Percentiles rank a stretch among this genome's conserved stretches.
These are phyloP conservation scores for Cercocebus atys DNA, from an alignment of 2,113 vertebrate genomes.

Conservation along the genomic window DNA sequence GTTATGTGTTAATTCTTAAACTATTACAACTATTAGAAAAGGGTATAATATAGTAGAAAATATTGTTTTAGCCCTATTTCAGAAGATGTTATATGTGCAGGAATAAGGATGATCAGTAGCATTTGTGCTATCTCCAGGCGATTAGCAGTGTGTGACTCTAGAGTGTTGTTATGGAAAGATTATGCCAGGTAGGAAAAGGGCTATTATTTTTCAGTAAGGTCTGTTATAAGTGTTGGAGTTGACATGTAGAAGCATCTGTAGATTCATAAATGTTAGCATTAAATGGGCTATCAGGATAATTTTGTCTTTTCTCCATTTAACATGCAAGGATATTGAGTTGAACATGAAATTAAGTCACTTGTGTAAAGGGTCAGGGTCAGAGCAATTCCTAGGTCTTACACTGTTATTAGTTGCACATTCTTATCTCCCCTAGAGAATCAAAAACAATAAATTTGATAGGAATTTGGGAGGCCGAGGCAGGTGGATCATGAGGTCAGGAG, in stretches of 20 bases:
- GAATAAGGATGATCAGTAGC: neutral
- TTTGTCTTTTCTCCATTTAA: neutral
- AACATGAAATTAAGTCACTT: neutral
- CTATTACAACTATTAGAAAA: constrained; percentile 13
- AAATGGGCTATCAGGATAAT: neutral
- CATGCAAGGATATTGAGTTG: neutral
- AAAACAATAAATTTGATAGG: neutral
- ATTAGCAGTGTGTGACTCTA: neutral
- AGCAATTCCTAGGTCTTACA: neutral
- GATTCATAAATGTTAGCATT: neutral
- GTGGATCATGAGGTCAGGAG: too few species aligned
- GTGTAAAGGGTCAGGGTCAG: neutral
- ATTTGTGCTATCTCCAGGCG: neutral
- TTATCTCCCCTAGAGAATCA: neutral
- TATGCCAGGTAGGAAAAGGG: neutral
- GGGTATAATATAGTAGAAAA: neutral
- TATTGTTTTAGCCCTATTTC: neutral
- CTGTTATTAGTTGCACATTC: neutral
- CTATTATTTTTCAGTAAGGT: neutral
- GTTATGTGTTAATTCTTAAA: neutral
- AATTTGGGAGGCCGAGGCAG: neutral
- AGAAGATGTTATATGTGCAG: neutral
- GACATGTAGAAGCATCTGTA: neutral
- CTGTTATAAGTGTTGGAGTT: neutral
- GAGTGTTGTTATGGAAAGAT: neutral